Percentiles rank a stretch among this genome's conserved stretches.
These are phyloP conservation scores for Psix sp. DNA, from an alignment of 1,140 invertebrate species.

Conservation along the genomic window DNA sequence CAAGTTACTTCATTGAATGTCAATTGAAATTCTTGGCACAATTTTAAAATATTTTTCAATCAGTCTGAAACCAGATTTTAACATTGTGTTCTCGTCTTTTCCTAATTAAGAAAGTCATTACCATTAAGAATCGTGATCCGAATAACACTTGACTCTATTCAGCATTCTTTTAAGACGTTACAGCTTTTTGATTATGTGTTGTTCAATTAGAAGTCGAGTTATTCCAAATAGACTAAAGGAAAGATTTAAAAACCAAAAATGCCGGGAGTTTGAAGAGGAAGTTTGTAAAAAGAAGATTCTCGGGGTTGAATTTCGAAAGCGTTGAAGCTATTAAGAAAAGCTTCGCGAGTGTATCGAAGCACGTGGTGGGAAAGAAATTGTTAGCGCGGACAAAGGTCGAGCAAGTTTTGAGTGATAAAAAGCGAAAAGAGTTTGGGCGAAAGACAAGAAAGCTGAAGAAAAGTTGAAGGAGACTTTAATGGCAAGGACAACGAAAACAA, in stretches of 20 bases:
- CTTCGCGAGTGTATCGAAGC: no score
- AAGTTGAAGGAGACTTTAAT: neutral
- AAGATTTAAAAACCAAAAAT: no score
- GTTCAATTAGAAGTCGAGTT: no score
- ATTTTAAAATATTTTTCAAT: neutral
- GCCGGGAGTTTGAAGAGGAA: no score
- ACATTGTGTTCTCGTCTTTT: conserved; percentile 1
- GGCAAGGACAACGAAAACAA: conserved; percentile 19
- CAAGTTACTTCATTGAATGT: neutral
- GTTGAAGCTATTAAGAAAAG: no score
- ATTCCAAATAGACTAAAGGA: no score
- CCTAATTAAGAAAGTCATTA: conserved; percentile 5
- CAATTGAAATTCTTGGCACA: conserved; percentile 1
- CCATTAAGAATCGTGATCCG: conserved; percentile 3
- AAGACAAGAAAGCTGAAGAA: conserved; percentile 2
- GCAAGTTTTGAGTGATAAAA: conserved; percentile 1
- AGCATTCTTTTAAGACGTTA: conserved; percentile 2
- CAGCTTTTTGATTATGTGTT: no score
- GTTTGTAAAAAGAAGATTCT: no score
- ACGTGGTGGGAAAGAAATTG: no score
- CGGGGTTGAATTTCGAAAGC: no score
- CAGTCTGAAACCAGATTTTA: neutral
- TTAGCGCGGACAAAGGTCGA: no score
- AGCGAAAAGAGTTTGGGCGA: no score
- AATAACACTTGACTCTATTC: neutral